These are phyloP conservation scores for Dinothrombium tinctorium DNA, from an alignment of 1,140 invertebrate species.

Conservation along the genomic window DNA sequence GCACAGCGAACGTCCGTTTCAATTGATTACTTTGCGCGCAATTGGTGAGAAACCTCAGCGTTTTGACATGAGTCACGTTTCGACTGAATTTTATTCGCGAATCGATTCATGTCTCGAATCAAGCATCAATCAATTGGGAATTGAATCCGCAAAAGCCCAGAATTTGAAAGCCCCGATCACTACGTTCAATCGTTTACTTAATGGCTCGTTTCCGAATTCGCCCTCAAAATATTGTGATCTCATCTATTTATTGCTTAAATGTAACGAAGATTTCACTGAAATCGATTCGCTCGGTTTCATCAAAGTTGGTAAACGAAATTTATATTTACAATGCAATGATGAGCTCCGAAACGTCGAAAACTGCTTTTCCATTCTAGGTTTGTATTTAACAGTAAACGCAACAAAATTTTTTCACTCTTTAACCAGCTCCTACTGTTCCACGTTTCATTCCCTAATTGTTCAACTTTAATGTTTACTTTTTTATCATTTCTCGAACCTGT, in stretches of 20 bases:
- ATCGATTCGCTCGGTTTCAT: conserved; percentile 4
- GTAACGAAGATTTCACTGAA: background rate
- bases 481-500: too few relatives aligned
- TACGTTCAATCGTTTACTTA: background rate
- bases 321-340: conserved; percentile 1
- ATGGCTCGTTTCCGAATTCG: background rate
- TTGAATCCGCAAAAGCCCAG: background rate
- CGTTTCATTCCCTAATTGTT: background rate
- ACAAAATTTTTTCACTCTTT: background rate
- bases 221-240: background rate
- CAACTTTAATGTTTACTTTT: background rate
- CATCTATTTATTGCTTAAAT: background rate
- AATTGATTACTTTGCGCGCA: too few relatives aligned
- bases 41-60: too few relatives aligned
- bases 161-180: background rate
- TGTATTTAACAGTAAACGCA: background rate
- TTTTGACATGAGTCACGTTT: too few relatives aligned
- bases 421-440: background rate
- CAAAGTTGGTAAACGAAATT: conserved; percentile 4
- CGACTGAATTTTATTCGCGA: too few relatives aligned
- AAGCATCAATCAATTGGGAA: background rate
- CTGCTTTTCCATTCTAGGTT: conserved; percentile 9
- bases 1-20: too few relatives aligned
- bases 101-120: too few relatives aligned
- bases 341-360: conserved; percentile 1